phyloP scores from a whole-genome alignment of 2,888 invertebrate genomes.

The Cephus spinipes region DNA sequence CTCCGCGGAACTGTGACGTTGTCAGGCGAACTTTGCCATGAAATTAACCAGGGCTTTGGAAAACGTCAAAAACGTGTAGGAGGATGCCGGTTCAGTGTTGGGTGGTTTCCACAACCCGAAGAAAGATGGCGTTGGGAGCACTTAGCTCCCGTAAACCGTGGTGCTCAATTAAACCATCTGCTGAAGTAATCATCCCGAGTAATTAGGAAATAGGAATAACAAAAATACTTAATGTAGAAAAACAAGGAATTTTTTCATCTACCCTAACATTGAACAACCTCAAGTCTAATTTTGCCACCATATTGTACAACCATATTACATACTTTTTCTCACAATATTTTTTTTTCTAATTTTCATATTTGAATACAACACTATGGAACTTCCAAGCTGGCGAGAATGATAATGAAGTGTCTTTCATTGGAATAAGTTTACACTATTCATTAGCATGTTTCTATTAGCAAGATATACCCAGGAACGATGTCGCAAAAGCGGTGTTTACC shows the following conservation, averaged over 20 bases:
- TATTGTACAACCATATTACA: neutral
- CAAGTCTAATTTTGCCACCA: neutral
- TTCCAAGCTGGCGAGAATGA: neutral
- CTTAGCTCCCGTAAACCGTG: neutral
- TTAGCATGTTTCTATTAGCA: neutral
- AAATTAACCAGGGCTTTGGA: neutral
- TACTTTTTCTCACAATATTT: neutral
- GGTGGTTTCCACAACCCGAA: conserved; percentile 14
- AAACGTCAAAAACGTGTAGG: conserved; percentile 4
- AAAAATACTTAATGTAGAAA: neutral
- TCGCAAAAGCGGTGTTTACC: neutral
- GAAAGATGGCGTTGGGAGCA: conserved; percentile 18
- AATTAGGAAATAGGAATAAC: neutral
- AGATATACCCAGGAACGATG: neutral
- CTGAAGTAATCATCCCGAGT: neutral
- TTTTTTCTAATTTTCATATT: neutral
- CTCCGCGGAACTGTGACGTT: neutral
- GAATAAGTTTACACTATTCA: neutral
- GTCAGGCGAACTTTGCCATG: neutral
- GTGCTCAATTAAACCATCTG: neutral
- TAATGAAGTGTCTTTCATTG: neutral
- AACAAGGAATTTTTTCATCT: neutral
- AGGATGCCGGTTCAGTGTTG: neutral
- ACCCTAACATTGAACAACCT: neutral
- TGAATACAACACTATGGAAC: neutral